A percentile compares a stretch with the other conserved stretches of the same genome.
Conservation (phyloP, 2,797 vertebrate genomes). For the Macrochelys suwanniensis region DNA sequence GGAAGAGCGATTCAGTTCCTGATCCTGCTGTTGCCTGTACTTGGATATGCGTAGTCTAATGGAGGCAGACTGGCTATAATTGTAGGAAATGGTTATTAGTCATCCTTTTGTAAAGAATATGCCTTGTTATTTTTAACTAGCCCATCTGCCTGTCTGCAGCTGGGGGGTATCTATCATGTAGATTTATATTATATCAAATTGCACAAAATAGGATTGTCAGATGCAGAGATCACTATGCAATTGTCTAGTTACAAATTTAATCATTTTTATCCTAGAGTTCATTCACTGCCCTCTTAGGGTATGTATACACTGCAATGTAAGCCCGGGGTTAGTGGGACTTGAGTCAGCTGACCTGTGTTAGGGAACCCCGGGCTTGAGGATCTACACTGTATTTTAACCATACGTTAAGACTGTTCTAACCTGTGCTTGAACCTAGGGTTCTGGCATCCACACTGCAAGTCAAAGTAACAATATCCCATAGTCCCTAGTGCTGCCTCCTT, state of each 20-base stretch:
- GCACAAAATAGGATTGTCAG: neutral
- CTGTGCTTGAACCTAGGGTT: neutral
- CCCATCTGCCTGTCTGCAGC: neutral
- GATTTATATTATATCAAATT: neutral
- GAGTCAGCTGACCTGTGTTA: neutral
- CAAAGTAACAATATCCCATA: neutral
- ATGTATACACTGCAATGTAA: neutral
- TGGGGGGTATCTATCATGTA: neutral
- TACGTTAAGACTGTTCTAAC: neutral
- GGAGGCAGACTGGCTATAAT: neutral
- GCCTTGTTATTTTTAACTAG: neutral
- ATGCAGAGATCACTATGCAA: neutral
- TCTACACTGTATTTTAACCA: neutral
- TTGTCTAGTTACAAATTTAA: neutral
- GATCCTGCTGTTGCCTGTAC: neutral
- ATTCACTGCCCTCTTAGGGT: neutral
- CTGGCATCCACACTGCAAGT: neutral
- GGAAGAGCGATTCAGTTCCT: conserved; percentile 7
- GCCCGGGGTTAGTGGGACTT: neutral
- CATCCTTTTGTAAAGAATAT: neutral
- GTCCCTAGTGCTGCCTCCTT: neutral
- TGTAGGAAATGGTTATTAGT: neutral
- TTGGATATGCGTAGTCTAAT: neutral
- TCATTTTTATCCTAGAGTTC: neutral
- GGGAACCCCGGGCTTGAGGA: neutral